A percentile compares a stretch with the other conserved stretches of the same genome.
Conservation (phyloP, 2,113 vertebrate species). For the Hippoglossus stenolepis region DNA sequence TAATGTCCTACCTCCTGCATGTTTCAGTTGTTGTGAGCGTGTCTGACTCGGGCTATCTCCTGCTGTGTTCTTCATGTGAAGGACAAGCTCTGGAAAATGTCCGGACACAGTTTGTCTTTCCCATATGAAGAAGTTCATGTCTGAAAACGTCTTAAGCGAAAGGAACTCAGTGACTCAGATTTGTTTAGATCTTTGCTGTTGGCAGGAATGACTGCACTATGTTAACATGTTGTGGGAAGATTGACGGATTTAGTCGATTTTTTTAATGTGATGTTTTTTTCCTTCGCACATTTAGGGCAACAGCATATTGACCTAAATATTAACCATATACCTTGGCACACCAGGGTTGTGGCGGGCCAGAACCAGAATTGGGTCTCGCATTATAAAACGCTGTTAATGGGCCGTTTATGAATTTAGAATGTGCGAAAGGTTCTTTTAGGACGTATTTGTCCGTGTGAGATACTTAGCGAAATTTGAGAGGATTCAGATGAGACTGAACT, state of each 20-base stretch:
- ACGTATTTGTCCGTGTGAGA: slow-evolving; percentile 26
- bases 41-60: background rate
- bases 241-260: slow-evolving; percentile 46
- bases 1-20: too few species aligned
- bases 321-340: slow-evolving; percentile 36
- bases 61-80: background rate
- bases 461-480: slow-evolving; percentile 44
- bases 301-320: slow-evolving; percentile 61
- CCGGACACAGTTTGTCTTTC: background rate
- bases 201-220: slow-evolving; percentile 28
- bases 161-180: slow-evolving; percentile 27
- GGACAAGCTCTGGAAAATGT: background rate
- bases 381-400: slow-evolving; percentile 33
- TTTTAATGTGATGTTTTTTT: background rate
- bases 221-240: slow-evolving; percentile 57
- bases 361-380: slow-evolving; percentile 30
- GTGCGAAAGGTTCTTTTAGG: slow-evolving; percentile 7
- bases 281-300: slow-evolving; percentile 46
- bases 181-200: slow-evolving; percentile 13
- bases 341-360: background rate
- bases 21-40: background rate
- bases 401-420: slow-evolving; percentile 40
- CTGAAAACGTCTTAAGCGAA: background rate
- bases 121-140: background rate
- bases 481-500: slow-evolving; percentile 40